A percentile compares a stretch with the other conserved stretches of the same genome.
These are phyloP conservation scores for Apocheima hispidaria DNA, from an alignment of 2,888 invertebrate species.

Conservation along the genomic window DNA sequence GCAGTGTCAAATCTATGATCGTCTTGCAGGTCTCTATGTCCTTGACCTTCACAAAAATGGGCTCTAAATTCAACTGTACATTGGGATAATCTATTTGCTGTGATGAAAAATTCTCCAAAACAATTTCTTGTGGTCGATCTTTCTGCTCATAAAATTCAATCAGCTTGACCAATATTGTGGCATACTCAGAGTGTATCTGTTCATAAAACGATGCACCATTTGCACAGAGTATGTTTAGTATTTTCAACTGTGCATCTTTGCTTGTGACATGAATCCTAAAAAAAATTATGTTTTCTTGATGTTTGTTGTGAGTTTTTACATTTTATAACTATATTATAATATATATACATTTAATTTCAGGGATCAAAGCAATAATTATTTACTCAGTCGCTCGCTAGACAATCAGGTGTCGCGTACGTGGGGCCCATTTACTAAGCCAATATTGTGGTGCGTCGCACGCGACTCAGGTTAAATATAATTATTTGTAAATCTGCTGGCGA, in stretches of 20 bases:
- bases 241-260: conserved; percentile 85
- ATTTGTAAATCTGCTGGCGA: too few relatives aligned
- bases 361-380: too few relatives aligned
- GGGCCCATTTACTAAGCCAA: too few relatives aligned
- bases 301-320: too few relatives aligned
- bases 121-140: conserved; percentile 46
- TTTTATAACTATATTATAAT: too few relatives aligned
- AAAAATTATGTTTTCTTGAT: too few relatives aligned
- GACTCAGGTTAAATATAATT: too few relatives aligned
- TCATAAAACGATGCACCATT: conserved; percentile 82
- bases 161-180: conserved; percentile 69
- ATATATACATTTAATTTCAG: too few relatives aligned
- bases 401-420: too few relatives aligned
- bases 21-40: conserved; percentile 66
- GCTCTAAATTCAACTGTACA: conserved; percentile 72
- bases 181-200: conserved; percentile 80
- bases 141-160: conserved; percentile 72
- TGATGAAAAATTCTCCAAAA: conserved; percentile 78
- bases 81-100: conserved; percentile 68
- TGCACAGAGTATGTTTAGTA: conserved; percentile 81
- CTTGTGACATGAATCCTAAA: conserved; percentile 82
- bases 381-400: too few relatives aligned
- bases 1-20: conserved; percentile 67
- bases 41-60: conserved; percentile 71
- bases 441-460: too few relatives aligned